phyloP scores from a whole-genome alignment of 2,888 invertebrate species.

The Bibio marci region DNA sequence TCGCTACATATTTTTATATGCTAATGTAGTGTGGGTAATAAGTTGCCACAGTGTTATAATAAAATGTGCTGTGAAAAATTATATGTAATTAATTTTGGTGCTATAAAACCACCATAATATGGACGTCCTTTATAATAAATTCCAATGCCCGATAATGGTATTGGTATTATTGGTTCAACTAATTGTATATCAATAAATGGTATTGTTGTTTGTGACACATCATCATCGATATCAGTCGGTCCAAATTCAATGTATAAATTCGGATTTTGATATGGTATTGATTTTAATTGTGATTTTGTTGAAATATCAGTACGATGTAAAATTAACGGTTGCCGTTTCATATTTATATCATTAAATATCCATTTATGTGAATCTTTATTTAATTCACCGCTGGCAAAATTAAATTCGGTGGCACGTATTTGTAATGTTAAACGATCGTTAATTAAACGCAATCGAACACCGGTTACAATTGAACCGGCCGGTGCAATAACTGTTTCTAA shows the following conservation, averaged over 20 bases:
- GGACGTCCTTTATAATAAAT: constrained; percentile 33
- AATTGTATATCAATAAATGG: constrained; percentile 38
- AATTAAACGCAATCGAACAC: constrained; percentile 46
- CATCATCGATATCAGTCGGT: constrained; percentile 31
- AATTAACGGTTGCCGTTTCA: constrained; percentile 19
- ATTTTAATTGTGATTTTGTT: constrained; percentile 13
- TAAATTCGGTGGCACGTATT: constrained; percentile 52
- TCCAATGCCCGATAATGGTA: constrained; percentile 33
- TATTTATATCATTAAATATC: constrained; percentile 32
- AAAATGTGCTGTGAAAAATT: no score
- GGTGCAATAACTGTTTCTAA: constrained; percentile 52
- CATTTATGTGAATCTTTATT: constrained; percentile 31
- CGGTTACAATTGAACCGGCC: constrained; percentile 40
- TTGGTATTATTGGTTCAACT: constrained; percentile 28
- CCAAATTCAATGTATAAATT: constrained; percentile 34
- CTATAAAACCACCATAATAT: constrained; percentile 35
- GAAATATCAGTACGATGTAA: constrained; percentile 25
- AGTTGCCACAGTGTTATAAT: no score
- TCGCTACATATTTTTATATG: no score
- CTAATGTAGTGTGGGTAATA: no score
- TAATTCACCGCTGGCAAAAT: constrained; percentile 37
- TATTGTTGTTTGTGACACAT: constrained; percentile 37
- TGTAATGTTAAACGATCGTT: constrained; percentile 63
- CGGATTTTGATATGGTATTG: constrained; percentile 21
- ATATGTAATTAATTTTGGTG: constrained; percentile 31